These are phyloP conservation scores for Drosophila lini DNA, from an alignment of 1,140 invertebrate genomes.

Conservation along the genomic window DNA sequence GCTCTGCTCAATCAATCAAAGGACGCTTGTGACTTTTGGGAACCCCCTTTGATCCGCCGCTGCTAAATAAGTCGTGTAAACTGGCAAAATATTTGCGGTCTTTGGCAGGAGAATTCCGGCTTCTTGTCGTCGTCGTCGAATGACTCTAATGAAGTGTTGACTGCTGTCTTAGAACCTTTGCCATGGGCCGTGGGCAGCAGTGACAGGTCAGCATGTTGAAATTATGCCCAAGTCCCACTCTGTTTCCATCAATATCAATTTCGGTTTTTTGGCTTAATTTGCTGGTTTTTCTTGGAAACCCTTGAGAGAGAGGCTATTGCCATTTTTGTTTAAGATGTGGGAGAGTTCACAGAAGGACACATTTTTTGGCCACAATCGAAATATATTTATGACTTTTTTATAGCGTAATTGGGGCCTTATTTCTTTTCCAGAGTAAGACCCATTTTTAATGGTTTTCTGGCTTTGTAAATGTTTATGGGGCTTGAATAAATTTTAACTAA, in stretches of 20 bases:
- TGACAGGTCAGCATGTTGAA: conserved; percentile 57
- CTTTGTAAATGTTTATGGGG: neutral
- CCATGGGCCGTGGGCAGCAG: conserved; percentile 6
- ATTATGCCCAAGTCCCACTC: conserved; percentile 49
- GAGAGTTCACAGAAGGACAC: neutral
- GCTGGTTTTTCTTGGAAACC: conserved; percentile 16
- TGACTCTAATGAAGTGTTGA: conserved; percentile 73
- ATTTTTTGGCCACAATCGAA: neutral
- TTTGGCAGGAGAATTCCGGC: conserved; percentile 3
- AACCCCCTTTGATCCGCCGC: conserved; percentile 41
- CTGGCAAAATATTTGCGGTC: conserved; percentile 67
- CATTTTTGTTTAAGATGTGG: neutral
- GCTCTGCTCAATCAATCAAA: conserved; percentile 75
- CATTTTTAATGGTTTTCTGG: neutral
- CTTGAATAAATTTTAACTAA: neutral
- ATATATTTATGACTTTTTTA: conserved; percentile 16
- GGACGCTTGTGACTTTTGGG: conserved; percentile 58
- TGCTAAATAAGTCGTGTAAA: conserved; percentile 77
- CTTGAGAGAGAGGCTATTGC: neutral
- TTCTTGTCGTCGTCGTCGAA: conserved; percentile 25
- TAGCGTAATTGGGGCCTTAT: neutral
- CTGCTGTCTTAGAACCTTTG: conserved; percentile 21
- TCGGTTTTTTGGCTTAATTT: conserved; percentile 39
- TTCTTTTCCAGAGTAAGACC: neutral
- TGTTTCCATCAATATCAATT: conserved; percentile 70